Percentiles rank a stretch among this genome's conserved stretches.
phyloP scores from a whole-genome alignment of 2,797 vertebrate species.

The Dipus sagitta region DNA sequence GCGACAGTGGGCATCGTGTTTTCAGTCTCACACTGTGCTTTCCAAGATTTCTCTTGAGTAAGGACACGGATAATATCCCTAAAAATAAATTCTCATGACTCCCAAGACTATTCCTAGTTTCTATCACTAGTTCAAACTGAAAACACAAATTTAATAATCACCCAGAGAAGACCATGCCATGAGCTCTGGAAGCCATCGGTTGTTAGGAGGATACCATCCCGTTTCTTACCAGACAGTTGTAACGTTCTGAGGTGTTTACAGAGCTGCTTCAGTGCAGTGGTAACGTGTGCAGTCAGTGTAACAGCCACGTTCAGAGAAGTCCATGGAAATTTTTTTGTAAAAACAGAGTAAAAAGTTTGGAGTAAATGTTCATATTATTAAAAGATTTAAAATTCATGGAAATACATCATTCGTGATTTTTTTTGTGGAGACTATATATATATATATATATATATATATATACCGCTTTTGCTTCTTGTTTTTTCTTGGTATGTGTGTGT shows the following conservation, averaged over 20 bases:
- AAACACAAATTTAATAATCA: neutral
- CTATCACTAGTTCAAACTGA: neutral
- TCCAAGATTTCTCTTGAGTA: neutral
- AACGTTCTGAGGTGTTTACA: conserved; percentile 28
- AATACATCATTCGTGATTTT: neutral
- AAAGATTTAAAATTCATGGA: conserved; percentile 59
- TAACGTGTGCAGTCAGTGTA: neutral
- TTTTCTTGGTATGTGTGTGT: neutral
- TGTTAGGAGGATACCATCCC: neutral
- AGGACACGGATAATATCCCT: accelerated
- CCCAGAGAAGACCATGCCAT: neutral
- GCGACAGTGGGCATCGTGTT: neutral
- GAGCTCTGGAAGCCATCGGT: neutral
- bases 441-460: neutral
- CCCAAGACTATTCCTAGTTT: no score
- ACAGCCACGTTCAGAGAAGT: conserved; percentile 8
- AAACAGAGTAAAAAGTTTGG: conserved; percentile 51
- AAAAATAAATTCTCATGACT: neutral
- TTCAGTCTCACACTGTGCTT: neutral
- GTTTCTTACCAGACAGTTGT: neutral
- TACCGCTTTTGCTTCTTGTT: neutral
- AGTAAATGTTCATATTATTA: conserved; percentile 47
- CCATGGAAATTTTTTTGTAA: conserved; percentile 54
- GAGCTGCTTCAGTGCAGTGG: neutral
- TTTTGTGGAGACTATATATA: neutral